Base-by-base conservation (phyloP, 1,140 invertebrate genomes). In the Aphis craccivora region DNA sequence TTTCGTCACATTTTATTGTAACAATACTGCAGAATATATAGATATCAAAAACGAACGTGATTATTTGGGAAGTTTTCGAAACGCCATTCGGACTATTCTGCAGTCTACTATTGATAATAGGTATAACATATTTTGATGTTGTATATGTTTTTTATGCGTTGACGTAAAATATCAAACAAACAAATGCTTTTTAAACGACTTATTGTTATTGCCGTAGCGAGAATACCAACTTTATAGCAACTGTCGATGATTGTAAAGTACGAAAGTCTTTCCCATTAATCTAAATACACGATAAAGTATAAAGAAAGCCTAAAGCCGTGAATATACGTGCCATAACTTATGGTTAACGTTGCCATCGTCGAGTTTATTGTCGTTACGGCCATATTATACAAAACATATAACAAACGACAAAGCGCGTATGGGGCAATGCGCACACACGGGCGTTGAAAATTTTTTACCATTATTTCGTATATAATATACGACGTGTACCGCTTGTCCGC, bases 331-430 rank as follows among this genome's bases (percentile, higher is more conserved):
- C 1, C 60, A n/a, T n/a, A 51, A 51, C 14, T 30, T 5, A 67
- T 5, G 14, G 60, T 14, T 4, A 18, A n/a, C 60, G 60, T 76
- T n/a, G 14, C n/a, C 11, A 18, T 76, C 60, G 60, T n/a, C 30
- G 60, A n/a, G 60, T 76, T 76, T 76, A 76, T n/a, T n/a, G 60
- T 76, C 60, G 60, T 76, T 76, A 76, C 60, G 60, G n/a, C 30
- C 60, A 6, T 76, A n/a, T 35, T 76, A 6, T 76, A 76, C 60
- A n/a, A 18, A 76, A 76, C 14, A 67, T n/a, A n/a, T 67, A 67
- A n/a, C 5, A 67, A 14, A n/a, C 60, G 60, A 76, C 60, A 76
- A 76, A 76, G 60, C 30, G 60, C 60, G 30, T 76, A 76, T 76
- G 60, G 60, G 60, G 60, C 60, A 76, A 76, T 76, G 60, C 30